Percentiles rank a stretch among this genome's conserved stretches.
Conservation (phyloP, 64 coral and sea anemone genomes). For the Pocillopora verrucosa region DNA sequence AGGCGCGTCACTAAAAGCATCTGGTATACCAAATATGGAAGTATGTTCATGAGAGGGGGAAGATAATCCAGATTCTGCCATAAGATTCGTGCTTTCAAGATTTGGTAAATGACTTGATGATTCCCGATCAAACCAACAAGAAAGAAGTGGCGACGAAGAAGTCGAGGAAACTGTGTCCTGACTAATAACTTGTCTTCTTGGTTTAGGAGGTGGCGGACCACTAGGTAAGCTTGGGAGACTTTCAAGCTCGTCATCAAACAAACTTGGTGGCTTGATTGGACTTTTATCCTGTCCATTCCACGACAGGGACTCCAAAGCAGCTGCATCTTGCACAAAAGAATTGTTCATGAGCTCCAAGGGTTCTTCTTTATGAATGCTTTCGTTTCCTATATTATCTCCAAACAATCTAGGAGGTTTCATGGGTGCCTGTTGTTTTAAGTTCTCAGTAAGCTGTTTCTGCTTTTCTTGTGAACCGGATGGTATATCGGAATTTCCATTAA, state of each 20-base stretch:
- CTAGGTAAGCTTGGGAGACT: constrained; percentile 40
- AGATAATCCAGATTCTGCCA: background rate
- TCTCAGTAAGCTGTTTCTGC: background rate
- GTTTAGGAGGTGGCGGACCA: constrained; percentile 31
- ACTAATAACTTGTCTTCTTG: background rate
- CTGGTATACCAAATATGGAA: background rate
- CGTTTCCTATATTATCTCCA: constrained; percentile 56
- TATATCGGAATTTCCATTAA: background rate
- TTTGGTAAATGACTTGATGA: background rate
- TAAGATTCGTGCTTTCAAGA: background rate
- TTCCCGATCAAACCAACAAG: background rate
- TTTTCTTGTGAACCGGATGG: background rate
- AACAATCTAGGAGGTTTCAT: constrained; percentile 82
- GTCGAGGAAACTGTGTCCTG: constrained; percentile 1
- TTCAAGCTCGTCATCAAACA: constrained; percentile 53
- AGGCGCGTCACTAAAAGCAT: background rate
- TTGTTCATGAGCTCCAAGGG: background rate
- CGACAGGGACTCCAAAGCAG: background rate
- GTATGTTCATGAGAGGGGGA: background rate
- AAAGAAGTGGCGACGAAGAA: background rate
- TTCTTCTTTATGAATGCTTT: constrained; percentile 60
- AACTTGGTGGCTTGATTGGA: constrained; percentile 57
- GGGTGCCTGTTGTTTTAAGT: background rate
- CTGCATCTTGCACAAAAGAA: background rate
- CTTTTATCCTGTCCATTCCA: background rate